Conservation (phyloP, 2,888 invertebrate species). For the Thera britannica region DNA sequence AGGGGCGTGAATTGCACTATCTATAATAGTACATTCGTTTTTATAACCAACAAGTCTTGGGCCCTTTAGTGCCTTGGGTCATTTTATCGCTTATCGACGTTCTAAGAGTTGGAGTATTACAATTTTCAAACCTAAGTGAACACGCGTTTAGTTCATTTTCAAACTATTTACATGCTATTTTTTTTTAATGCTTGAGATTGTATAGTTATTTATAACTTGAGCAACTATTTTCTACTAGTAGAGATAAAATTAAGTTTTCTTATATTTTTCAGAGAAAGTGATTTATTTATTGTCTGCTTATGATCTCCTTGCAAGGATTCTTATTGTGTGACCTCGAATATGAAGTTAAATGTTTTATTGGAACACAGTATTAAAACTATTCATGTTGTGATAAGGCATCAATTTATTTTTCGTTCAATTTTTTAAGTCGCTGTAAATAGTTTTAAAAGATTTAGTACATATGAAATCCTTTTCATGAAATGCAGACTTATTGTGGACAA, state of each 20-base stretch:
- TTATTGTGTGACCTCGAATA: constrained; percentile 39
- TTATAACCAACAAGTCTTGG: no score
- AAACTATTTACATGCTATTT: constrained; percentile 16
- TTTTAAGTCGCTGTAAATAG: constrained; percentile 8
- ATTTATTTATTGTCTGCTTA: constrained; percentile 28
- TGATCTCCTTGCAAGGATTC: constrained; percentile 30
- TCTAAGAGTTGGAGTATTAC: no score
- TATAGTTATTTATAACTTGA: constrained; percentile 30
- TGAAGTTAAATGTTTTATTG: constrained; percentile 23
- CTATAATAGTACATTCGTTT: no score
- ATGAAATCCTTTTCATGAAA: constrained; percentile 5
- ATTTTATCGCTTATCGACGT: no score
- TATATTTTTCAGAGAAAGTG: constrained; percentile 19
- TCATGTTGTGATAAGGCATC: constrained; percentile 10
- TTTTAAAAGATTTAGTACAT: neutral
- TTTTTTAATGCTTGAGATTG: neutral
- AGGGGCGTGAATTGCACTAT: no score
- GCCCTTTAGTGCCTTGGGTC: no score
- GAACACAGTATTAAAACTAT: constrained; percentile 40
- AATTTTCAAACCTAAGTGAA: neutral
- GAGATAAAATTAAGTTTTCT: constrained; percentile 37
- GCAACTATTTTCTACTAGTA: constrained; percentile 35
- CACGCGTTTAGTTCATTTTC: neutral
- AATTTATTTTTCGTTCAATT: constrained; percentile 14
- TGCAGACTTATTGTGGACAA: neutral